These are phyloP conservation scores for Ylistrum balloti DNA, from an alignment of 1,140 invertebrate genomes.

Conservation along the genomic window DNA sequence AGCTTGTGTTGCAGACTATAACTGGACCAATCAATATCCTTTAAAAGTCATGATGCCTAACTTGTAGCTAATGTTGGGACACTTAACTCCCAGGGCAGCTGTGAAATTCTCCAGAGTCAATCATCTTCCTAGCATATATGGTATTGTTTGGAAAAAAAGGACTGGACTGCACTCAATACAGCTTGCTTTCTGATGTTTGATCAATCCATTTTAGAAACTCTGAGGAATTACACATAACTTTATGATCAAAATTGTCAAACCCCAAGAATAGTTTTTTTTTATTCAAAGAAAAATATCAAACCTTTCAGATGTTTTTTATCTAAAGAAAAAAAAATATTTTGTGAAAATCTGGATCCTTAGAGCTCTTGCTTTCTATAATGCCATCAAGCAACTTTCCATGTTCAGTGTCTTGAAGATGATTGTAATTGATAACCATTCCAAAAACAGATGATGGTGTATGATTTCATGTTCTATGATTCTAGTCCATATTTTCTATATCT, in stretches of 20 bases:
- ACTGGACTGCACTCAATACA: background rate
- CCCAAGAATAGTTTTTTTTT: too few relatives aligned
- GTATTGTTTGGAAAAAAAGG: background rate
- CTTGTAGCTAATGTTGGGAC: background rate
- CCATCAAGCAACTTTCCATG: too few relatives aligned
- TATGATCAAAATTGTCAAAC: too few relatives aligned
- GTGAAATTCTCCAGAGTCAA: background rate
- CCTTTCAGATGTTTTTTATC: too few relatives aligned
- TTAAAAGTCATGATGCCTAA: background rate
- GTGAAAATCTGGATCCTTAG: too few relatives aligned
- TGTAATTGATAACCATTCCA: too few relatives aligned
- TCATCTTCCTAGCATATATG: background rate
- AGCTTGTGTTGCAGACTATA: background rate
- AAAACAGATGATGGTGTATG: too few relatives aligned
- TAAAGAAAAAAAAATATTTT: too few relatives aligned
- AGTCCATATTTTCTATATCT: background rate
- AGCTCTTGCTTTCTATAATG: too few relatives aligned
- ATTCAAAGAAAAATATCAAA: too few relatives aligned
- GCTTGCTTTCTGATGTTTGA: background rate
- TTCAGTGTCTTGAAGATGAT: too few relatives aligned
- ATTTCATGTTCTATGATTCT: too few relatives aligned
- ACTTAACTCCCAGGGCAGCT: slow-evolving; percentile 5
- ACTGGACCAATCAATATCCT: background rate
- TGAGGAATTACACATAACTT: background rate
- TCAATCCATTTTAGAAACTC: background rate